These are phyloP conservation scores for Allygus modestus DNA, from an alignment of 2,888 invertebrate species.

Conservation along the genomic window DNA sequence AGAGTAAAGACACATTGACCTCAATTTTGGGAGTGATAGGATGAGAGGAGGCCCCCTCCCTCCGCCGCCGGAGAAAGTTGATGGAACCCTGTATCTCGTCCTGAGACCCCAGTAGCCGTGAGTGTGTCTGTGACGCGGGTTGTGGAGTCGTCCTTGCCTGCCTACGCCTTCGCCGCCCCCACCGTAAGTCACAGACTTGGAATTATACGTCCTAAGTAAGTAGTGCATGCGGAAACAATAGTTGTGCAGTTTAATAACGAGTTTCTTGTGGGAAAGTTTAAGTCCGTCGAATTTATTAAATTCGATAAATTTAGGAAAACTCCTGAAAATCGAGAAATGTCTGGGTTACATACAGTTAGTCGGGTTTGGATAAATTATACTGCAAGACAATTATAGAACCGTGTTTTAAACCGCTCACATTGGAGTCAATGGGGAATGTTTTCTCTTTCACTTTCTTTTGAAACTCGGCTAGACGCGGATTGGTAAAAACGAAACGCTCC, in stretches of 20 bases:
- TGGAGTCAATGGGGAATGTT: neutral
- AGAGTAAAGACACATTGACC: slow-evolving; percentile 60
- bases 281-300: no score
- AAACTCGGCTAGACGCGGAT: neutral
- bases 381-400: no score
- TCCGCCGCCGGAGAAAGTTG: slow-evolving; percentile 44
- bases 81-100: slow-evolving; percentile 1
- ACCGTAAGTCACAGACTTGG: neutral
- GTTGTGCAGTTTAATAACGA: no score
- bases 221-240: no score
- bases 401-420: no score
- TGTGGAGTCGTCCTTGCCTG: neutral
- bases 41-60: slow-evolving; percentile 8
- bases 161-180: neutral
- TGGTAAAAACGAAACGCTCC: no score
- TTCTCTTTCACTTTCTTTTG: slow-evolving; percentile 31
- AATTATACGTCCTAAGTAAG: no score
- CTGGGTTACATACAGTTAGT: no score
- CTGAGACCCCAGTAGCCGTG: neutral
- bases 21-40: slow-evolving; percentile 54
- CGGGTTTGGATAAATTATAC: no score
- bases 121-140: slow-evolving; percentile 10
- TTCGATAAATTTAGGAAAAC: no score
- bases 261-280: no score
- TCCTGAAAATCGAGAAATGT: no score